A percentile compares a stretch with the other conserved stretches of the same genome.
These are phyloP conservation scores for Sebastes steindachneri DNA, from an alignment of 2,797 vertebrate species.

Conservation along the genomic window DNA sequence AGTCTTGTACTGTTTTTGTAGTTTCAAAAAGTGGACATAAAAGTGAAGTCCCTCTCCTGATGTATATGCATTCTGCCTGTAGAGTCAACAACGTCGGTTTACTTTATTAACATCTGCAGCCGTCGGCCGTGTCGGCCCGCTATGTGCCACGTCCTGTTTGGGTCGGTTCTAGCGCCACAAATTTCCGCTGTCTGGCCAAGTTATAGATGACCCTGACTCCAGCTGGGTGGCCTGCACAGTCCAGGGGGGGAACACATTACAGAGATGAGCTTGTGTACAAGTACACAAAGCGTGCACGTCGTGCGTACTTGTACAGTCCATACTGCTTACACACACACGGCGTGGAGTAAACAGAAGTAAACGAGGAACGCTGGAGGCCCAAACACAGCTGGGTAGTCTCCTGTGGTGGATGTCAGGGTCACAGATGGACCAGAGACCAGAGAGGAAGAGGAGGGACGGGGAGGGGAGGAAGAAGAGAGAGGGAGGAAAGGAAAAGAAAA, in stretches of 20 bases:
- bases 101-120: background rate
- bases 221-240: slow-evolving; percentile 46
- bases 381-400: slow-evolving; percentile 77
- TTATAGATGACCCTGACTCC: slow-evolving; percentile 31
- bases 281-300: slow-evolving; percentile 11
- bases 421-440: slow-evolving; percentile 56
- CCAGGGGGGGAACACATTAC: background rate
- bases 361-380: slow-evolving; percentile 46
- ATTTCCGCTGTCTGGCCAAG: slow-evolving; percentile 40
- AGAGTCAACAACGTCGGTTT: background rate
- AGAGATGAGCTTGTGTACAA: slow-evolving; percentile 1
- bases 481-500: background rate
- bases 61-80: background rate
- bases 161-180: background rate
- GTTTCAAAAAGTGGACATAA: background rate
- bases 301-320: background rate
- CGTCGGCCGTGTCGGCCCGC: background rate
- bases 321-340: background rate
- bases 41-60: background rate
- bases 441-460: background rate
- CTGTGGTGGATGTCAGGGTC: slow-evolving; percentile 67
- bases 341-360: slow-evolving; percentile 61
- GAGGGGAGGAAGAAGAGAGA: background rate
- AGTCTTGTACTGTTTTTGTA: background rate
- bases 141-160: slow-evolving; percentile 35